Evolutionary conservation across 2,113 vertebrate species (phyloP), one percentile per base, ranked within the genome.

Genomic region (Trichomycterus rosablanca): DNA sequence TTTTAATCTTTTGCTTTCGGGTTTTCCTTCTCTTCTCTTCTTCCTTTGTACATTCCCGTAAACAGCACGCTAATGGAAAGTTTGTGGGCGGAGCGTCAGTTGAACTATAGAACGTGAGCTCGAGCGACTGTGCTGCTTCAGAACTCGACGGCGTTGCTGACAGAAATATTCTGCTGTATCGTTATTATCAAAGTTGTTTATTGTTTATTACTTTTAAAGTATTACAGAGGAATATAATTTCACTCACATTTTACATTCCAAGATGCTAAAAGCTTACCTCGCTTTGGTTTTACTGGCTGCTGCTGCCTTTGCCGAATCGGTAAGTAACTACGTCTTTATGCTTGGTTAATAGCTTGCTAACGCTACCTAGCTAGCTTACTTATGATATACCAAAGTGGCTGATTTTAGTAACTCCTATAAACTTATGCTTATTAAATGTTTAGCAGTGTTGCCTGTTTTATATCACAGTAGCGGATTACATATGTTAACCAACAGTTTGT

Each of bases 301-400:
- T 73, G 76, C 83, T 50, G 84, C 78, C 1, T 63, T 67, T 9
- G 74, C 84, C 19, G 86, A 88, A 70, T 88, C 86, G 85, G 86
- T 88, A 67, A 88, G 86, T 85, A 45, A 51, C 15, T 32, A 42
- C 5, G 23, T 18, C 4, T 11, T 43, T 22, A 58, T 23, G 40
- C 19, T 22, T 11, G 43, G 7, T n/a, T n/a, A n/a, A n/a, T n/a
- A n/a, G n/a, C n/a, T n/a, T n/a, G 5, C n/a, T 32, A 10, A 30
- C 4, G 11, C 39, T 14, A 26, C 1, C n/a, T 2, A n/a, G 53
- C 37, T 42, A 56, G 26, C 22, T 35, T 24, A 28, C 15, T 37
- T 9, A 16, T 12, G 2, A 28, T 12, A 42, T n/a, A n/a, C n/a
- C n/a, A n/a, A n/a, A n/a, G n/a, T n/a, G n/a, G n/a, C n/a, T n/a